Base-by-base conservation (phyloP, 2,888 invertebrate species). In the Trisateles emortualis region DNA sequence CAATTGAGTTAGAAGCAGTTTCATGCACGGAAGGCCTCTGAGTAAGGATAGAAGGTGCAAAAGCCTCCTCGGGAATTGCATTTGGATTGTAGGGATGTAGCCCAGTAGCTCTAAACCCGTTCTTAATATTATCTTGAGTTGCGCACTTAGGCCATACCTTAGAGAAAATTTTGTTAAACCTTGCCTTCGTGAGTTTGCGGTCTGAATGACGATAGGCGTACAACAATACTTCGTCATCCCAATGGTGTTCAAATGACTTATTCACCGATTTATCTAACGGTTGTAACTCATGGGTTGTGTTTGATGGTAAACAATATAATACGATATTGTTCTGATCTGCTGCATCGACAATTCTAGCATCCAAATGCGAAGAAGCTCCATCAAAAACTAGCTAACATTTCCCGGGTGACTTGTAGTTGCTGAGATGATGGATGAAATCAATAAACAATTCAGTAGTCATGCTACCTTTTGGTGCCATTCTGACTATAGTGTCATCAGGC, bases 231-330 rank as follows among this genome's bases (percentile, higher is more conserved):
- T 22, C 22, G 3, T 22, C 22, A 22, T 22, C 22, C 22, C 22
- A 22, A 22, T 22, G 22, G n/a, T n/a, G n/a, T n/a, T n/a, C n/a
- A n/a, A n/a, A n/a, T n/a, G n/a, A n/a, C n/a, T n/a, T n/a, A n/a
- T n/a, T n/a, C n/a, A n/a, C n/a, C n/a, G n/a, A n/a, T n/a, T n/a
- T n/a, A n/a, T n/a, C n/a, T n/a, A n/a, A 41, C 26, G 67, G 64
- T 33, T 68, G 68, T n/a, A 67, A 19, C 30, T 66, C 60, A 24
- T 64, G 62, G 5, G 60, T 67, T 0, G 66, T 64, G 33, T 64
- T 69, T 35, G 57, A 59, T 3, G 59, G 59, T 29, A 67, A 40
- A 48, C 66, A 68, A 48, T 68, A 68, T 16, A 67, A 49, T 16
- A 46, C 39, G 39, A 63, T 64, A 30, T 46, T 59, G 40, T 44